Evolutionary conservation across 2,113 vertebrate genomes (phyloP).

Genomic region (Setophaga petechia): DNA sequence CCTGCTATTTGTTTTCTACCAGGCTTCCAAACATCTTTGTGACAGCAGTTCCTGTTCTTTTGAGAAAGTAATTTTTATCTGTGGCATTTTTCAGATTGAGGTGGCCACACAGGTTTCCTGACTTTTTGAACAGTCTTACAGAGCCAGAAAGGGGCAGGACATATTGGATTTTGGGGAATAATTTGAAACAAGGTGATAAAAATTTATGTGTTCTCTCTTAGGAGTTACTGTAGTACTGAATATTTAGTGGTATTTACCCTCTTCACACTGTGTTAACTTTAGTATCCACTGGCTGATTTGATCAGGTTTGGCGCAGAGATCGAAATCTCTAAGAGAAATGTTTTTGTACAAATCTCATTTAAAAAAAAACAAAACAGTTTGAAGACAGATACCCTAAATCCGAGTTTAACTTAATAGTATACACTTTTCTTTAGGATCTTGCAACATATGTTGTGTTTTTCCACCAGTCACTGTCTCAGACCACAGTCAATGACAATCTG

Average conservation of each 20-base stretch:
- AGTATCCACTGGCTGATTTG: not conserved
- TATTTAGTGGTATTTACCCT: not conserved
- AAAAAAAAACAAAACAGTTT: not conserved
- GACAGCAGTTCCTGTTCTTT: not conserved
- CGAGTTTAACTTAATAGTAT: not conserved
- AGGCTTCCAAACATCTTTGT: not conserved
- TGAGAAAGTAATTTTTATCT: not conserved
- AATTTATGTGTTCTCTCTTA: not conserved
- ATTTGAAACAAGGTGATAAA: not conserved
- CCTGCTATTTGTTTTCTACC: not conserved
- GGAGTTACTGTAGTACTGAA: not conserved
- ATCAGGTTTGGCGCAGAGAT: not conserved
- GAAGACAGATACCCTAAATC: not conserved
- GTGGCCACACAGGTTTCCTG: not conserved
- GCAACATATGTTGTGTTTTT: not conserved
- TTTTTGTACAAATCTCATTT: not conserved
- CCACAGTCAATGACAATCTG: not conserved
- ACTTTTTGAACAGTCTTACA: not conserved
- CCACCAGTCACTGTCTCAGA: not conserved
- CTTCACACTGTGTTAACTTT: not conserved
- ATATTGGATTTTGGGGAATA: not conserved
- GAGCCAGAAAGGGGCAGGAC: not conserved
- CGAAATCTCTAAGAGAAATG: not conserved
- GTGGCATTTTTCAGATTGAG: not conserved
- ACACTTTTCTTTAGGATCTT: not conserved